Evolutionary conservation across 2,797 vertebrate genomes (phyloP), one percentile per base, ranked within the genome.

Genomic region (Alectoris magna): DNA sequence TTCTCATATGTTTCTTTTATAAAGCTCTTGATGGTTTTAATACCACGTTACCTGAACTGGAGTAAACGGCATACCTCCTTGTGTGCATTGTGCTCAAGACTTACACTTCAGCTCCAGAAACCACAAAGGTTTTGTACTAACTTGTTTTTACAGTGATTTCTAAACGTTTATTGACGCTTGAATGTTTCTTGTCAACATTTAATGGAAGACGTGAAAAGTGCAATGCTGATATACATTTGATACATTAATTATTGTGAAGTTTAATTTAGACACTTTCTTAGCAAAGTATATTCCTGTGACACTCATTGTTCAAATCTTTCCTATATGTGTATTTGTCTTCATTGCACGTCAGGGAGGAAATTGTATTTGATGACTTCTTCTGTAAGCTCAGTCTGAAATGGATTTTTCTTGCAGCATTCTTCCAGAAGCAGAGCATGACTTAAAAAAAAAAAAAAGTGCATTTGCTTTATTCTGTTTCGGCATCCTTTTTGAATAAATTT

Each of bases 71-170:
- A 48, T 66, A 85, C 70, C 19, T 88, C 17, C 11, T 64, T 56
- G 27, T 5, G 3, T 76, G 27, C 1, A 0, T 88, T 81, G 38
- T 93, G 56, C 70, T 90, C 88, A 55, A 88, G 88, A 71, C 14
- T 74, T 80, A 2, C 5, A 12, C 55, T 82, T 90, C 26, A 51
- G 81, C 22, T 91, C 72, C 56, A 88, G 78, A 87, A 83, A 34
- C 31, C 63, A n/a, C 51, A 41, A 46, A 93, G 22, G n/a, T 91
- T 96, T 95, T 93, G 59, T 96, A 93, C 58, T 85, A 84, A 84
- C n/a, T 84, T 26, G 53, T 73, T 93, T 92, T 93, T 89, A 91
- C 48, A 49, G 55, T 60, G 46, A 81, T 90, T 95, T 96, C 34
- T 94, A 77, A 81, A 69, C 19, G 43, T 66, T 41, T 90, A 1